Base-by-base conservation (phyloP, 2,888 invertebrate genomes). In the Protophormia terraenovae region DNA sequence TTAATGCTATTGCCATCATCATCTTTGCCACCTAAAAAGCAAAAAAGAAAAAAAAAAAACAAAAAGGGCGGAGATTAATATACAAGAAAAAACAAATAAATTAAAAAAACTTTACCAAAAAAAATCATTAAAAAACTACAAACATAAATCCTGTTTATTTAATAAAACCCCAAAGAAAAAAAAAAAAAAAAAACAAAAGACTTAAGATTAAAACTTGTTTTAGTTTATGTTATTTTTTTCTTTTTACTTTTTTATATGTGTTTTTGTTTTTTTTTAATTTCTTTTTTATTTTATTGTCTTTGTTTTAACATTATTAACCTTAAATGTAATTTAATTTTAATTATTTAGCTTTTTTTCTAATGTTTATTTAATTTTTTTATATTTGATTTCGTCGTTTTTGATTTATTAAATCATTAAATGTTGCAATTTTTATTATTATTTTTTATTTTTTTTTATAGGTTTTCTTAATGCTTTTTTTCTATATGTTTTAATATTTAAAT, bases 21-120 rank as follows among this genome's bases (percentile, higher is more conserved):
- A 90, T 97, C 97, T 93, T 96, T 97, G 91, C 95, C 97, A 92
- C 97, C 97, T 97, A 62, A 76, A 80, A 71, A 50, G 38, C n/a
- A 73, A 47, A 16, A 22, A n/a, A n/a, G 22, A 4, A 55, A 24
- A 16, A 16, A 73, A 64, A 67, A 22, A 3, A 41, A 38, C 38
- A 86, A 79, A 80, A 69, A 83, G 86, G 83, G 83, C 72, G 83
- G 83, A 81, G 86, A 79, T 75, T 81, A 60, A 16, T 47, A 60
- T n/a, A n/a, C n/a, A 64, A 35, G 38, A 55, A 24, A 67, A 60
- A 38, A n/a, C 1, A 45, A 12, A 27, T 66, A 67, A 53, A 5
- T 62, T 45, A 32, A 80, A 19, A 38, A n/a, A 53, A 4, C 7
- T 29, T 19, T 16, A 78, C 12, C 19, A 8, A 8, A 47, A 19